Evolutionary conservation across 1,140 invertebrate species (phyloP).

Genomic region (Eupeodes corollae): DNA sequence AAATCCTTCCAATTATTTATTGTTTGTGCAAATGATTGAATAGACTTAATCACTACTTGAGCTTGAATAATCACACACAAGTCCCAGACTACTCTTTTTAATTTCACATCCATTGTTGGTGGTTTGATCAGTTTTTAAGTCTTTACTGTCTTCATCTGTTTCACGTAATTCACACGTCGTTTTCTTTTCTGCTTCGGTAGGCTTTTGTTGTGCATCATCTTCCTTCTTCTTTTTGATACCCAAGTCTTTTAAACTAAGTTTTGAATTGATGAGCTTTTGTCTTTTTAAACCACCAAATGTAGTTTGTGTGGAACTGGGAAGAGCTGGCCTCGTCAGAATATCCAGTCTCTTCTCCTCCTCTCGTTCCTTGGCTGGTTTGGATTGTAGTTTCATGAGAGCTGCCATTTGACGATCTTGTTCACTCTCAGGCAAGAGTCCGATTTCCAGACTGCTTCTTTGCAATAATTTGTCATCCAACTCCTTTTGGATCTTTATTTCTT

Average conservation of each 20-base stretch:
- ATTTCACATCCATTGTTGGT: too few species aligned
- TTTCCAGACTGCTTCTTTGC: conserved; percentile 65
- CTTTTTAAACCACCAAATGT: conserved; percentile 44
- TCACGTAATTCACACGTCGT: too few species aligned
- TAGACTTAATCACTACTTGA: too few species aligned
- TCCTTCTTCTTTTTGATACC: conserved; percentile 23
- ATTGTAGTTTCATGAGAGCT: conserved; percentile 54
- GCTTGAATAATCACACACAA: too few species aligned
- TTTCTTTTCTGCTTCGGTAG: too few species aligned
- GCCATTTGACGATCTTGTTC: conserved; percentile 71
- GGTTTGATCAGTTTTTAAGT: too few species aligned
- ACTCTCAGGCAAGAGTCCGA: conserved; percentile 64
- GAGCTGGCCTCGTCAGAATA: conserved; percentile 44
- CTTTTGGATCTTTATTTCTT: conserved; percentile 57
- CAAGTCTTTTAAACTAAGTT: conserved; percentile 23
- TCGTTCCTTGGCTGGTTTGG: conserved; percentile 38
- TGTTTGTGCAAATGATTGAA: too few species aligned
- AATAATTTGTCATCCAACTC: conserved; percentile 60
- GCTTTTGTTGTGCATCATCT: not conserved
- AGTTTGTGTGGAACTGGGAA: conserved; percentile 46
- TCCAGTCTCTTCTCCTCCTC: conserved; percentile 40
- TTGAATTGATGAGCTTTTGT: conserved; percentile 38
- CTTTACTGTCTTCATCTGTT: too few species aligned
- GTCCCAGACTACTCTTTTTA: too few species aligned
- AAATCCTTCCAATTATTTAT: too few species aligned